Conservation (phyloP, 2,888 invertebrate species). For the Trilocha varians region DNA sequence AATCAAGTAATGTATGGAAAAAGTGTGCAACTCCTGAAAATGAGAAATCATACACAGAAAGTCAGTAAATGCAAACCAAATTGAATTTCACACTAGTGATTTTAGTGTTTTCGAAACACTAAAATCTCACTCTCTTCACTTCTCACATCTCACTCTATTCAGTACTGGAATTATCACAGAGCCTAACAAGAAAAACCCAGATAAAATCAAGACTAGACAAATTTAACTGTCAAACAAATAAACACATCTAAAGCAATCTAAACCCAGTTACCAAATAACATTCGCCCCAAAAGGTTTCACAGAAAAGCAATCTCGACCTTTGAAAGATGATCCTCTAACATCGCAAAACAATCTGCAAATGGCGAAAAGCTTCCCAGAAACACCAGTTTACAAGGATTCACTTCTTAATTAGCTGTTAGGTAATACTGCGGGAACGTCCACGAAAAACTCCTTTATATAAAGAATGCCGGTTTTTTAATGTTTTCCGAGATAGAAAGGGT, state of each 20-base stretch:
- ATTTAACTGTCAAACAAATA: too few species aligned
- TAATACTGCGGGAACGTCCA: slow-evolving; percentile 28
- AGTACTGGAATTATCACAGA: too few species aligned
- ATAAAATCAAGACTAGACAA: too few species aligned
- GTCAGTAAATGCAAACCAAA: too few species aligned
- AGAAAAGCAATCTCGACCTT: neutral
- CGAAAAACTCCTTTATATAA: slow-evolving; percentile 14
- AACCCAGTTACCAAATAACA: neutral
- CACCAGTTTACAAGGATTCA: slow-evolving; percentile 7
- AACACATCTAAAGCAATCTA: neutral
- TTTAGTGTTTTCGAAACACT: too few species aligned
- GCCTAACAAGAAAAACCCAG: too few species aligned
- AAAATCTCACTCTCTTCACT: too few species aligned
- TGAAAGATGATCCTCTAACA: slow-evolving; percentile 5
- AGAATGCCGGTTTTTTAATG: slow-evolving; percentile 23
- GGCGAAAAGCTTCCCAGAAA: neutral
- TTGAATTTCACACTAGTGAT: too few species aligned
- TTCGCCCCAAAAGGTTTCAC: neutral
- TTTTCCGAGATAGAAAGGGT: slow-evolving; percentile 27
- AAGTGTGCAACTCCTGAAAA: too few species aligned
- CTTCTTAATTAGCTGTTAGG: slow-evolving; percentile 24
- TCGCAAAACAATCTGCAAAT: slow-evolving; percentile 7
- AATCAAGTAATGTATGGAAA: too few species aligned
- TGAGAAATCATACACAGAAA: too few species aligned
- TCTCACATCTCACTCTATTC: too few species aligned